Evolutionary conservation across 2,888 invertebrate species (phyloP), one percentile per base, ranked within the genome.

Genomic region (Caradrina kadenii): DNA sequence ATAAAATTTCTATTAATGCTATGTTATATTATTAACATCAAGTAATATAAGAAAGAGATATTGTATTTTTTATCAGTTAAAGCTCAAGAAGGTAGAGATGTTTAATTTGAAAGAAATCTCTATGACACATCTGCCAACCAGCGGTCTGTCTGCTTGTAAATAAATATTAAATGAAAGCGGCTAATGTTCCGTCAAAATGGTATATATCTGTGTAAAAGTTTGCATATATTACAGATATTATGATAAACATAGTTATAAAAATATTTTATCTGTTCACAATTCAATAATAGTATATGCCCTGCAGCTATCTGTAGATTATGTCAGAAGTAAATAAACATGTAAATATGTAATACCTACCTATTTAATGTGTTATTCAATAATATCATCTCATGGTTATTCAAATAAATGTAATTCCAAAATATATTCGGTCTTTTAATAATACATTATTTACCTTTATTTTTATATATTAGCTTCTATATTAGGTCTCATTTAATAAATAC

Each of bases 341-440:
- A 73, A 42, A 70, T 73, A 49, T 31, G 55, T 10, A 55, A 42
- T 74, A 22, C 17, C 1, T 45, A 45, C 45, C 45, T 17, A 45
- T 45, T 70, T 11, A 21, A 45, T 74, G 35, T 74, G 11, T 50
- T 56, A 56, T 56, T 55, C 45, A 45, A 45, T 39, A 45, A 45
- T 39, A 39, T 45, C 45, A 45, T 45, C 31, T 74, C 42, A 65
- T 65, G 22, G 1, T 65, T 55, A 65, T 50, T 31, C 50, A 35
- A 70, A 50, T 70, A 70, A 74, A 70, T 74, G 49, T 74, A 22
- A 55, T 74, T 65, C 0, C 5, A 73, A 65, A 49, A 55, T 73
- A 6, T 53, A 6, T 48, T 31, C 39, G 10, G 0, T 22, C 0
- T 31, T 73, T 70, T 73, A 26, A 26, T 26, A 26, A 26, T 26